A percentile compares a stretch with the other conserved stretches of the same genome.
These are phyloP conservation scores for Hypanus sabinus DNA, from an alignment of 2,113 vertebrate genomes.

Conservation along the genomic window DNA sequence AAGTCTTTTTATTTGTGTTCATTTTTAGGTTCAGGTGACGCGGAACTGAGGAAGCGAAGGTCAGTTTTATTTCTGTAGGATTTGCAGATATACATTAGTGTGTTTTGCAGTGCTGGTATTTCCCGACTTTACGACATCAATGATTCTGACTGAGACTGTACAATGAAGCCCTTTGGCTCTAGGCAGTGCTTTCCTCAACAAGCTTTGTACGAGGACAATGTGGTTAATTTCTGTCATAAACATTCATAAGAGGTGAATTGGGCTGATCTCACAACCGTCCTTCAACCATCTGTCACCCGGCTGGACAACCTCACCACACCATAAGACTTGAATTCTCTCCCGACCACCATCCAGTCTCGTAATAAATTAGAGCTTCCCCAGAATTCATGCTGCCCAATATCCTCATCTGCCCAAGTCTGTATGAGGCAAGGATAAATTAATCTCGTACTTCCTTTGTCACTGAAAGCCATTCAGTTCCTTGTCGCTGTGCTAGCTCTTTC, in stretches of 20 bases:
- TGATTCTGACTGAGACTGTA: neutral
- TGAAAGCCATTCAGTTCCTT: no score
- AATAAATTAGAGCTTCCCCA: neutral
- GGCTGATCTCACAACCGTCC: neutral
- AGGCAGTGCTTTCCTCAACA: neutral
- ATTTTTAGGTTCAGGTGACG: conserved; percentile 51
- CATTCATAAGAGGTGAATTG: neutral
- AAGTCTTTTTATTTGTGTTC: neutral
- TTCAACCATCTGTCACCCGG: neutral
- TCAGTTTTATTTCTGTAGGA: conserved; percentile 47
- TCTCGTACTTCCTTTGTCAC: no score
- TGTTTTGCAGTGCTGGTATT: neutral
- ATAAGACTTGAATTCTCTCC: no score
- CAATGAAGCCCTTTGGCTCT: neutral
- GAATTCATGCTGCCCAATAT: neutral
- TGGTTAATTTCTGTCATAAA: neutral
- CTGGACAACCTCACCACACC: neutral
- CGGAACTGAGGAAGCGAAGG: conserved; percentile 69
- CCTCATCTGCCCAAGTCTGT: neutral
- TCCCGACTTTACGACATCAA: neutral
- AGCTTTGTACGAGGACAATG: neutral
- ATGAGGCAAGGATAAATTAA: no score
- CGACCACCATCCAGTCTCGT: neutral
- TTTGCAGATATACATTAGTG: neutral
- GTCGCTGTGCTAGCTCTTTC: neutral